Base-by-base conservation (phyloP, 1,140 invertebrate genomes). In the Steinernema feltiae region DNA sequence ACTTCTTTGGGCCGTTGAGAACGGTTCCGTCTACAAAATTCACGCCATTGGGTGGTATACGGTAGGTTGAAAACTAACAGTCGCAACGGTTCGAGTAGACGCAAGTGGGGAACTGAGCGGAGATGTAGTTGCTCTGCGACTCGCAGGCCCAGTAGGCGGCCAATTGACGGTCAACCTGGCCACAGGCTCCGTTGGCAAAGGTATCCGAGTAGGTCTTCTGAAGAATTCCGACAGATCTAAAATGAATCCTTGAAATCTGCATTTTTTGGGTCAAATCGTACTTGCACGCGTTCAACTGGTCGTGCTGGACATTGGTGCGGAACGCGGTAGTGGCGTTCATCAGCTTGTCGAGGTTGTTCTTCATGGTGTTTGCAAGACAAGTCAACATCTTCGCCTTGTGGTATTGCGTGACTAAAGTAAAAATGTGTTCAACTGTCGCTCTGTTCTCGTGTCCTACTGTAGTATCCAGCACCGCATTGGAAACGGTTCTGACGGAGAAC, bases 381-480 rank as follows among this genome's bases (percentile, higher is more conserved):
- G 12, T 63, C 15, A 63, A 21, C 53, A 63, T 63, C 12, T 63
- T 3, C 24, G 2, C 24, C 53, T 63, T 7, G 12, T 21, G 12
- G 24, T 63, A 63, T 21, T 63, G 53, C 12, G 53, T 21, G 12
- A 63, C 35, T 41, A 18, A 41, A 41, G 18, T 7, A 7, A 41
- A 7, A 7, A 7, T 41, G 7, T 41, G 35, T 41, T 41, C 7
- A 41, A 41, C 7, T 7, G 18, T 41, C 7, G 35, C 7, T 41
- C 18, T 41, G 7, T n/a, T n/a, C n/a, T n/a, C n/a, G n/a, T 41
- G 18, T 7, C 35, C 7, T 41, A 41, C 35, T 63, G 53, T 63
- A 63, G 53, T 63, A 63, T 15, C 53, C 53, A 63, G 53, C 53
- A 3, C 53, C 53, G 53, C 53, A 63, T 27, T 63, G 53, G 24